Percentiles rank a stretch among this genome's conserved stretches.
These are phyloP conservation scores for Drosophila arawakana DNA, from an alignment of 1,140 invertebrate species.

Conservation along the genomic window DNA sequence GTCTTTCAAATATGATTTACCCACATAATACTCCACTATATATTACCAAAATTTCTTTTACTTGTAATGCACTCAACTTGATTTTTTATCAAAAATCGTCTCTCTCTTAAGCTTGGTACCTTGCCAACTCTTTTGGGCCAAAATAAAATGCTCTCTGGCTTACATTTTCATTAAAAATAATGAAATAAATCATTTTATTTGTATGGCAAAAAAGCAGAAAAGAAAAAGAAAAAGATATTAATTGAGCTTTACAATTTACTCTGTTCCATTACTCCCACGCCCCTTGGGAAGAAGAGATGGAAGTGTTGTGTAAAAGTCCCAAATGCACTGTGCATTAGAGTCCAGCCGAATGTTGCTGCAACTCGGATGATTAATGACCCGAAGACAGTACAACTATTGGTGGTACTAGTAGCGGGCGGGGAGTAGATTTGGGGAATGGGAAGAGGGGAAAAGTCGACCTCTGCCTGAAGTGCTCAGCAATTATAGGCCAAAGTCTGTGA, in stretches of 20 bases:
- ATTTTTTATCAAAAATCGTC: not conserved
- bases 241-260: slow-evolving; percentile 23
- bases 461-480: slow-evolving; percentile 69
- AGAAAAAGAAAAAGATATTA: not conserved
- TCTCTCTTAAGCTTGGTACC: not conserved
- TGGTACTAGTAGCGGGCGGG: not conserved
- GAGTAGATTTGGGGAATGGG: too few species aligned
- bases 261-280: not conserved
- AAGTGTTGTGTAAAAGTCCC: slow-evolving; percentile 18
- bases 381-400: slow-evolving; percentile 31
- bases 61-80: not conserved
- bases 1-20: not conserved
- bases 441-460: not conserved
- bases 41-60: not conserved
- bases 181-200: slow-evolving; percentile 31
- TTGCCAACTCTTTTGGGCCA: slow-evolving; percentile 6
- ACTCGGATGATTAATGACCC: slow-evolving; percentile 69
- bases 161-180: slow-evolving; percentile 21
- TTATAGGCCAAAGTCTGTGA: slow-evolving; percentile 65
- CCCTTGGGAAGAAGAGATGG: not conserved
- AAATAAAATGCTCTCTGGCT: not conserved
- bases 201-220: slow-evolving; percentile 5
- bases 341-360: slow-evolving; percentile 47
- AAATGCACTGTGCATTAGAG: slow-evolving; percentile 58
- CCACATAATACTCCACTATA: not conserved